Percentiles rank a stretch among this genome's conserved stretches.
Conservation (phyloP, 2,888 invertebrate species). For the Clepsis dumicolana region DNA sequence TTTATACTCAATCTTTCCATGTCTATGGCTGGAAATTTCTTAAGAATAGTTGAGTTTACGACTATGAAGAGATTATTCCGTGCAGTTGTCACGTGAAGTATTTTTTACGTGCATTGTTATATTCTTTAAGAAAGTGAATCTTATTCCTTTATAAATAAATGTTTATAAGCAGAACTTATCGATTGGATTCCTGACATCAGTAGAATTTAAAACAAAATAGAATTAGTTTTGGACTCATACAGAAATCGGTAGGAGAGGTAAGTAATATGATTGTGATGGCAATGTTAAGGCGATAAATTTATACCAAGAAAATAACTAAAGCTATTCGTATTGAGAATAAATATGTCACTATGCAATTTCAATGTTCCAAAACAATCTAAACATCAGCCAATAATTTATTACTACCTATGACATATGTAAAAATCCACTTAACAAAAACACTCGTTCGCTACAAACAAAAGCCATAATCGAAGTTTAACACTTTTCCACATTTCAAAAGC, state of each 20-base stretch:
- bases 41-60: neutral
- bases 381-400: neutral
- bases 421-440: neutral
- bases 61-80: neutral
- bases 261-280: too few species aligned
- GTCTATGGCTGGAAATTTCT: neutral
- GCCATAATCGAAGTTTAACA: conserved; percentile 18
- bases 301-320: too few species aligned
- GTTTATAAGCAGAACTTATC: too few species aligned
- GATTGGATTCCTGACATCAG: too few species aligned
- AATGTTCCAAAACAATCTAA: too few species aligned
- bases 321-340: too few species aligned
- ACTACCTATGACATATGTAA: neutral
- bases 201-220: too few species aligned
- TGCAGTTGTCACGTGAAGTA: neutral
- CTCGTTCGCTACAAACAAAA: conserved; percentile 10
- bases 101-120: neutral
- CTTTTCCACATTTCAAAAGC: conserved; percentile 33
- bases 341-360: too few species aligned
- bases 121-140: neutral
- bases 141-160: too few species aligned
- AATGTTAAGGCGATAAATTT: too few species aligned
- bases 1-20: neutral
- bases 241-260: too few species aligned
- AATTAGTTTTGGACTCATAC: too few species aligned